Percentiles rank a stretch among this genome's conserved stretches.
Conservation (phyloP, 2,797 vertebrate species). For the Mycteria americana region DNA sequence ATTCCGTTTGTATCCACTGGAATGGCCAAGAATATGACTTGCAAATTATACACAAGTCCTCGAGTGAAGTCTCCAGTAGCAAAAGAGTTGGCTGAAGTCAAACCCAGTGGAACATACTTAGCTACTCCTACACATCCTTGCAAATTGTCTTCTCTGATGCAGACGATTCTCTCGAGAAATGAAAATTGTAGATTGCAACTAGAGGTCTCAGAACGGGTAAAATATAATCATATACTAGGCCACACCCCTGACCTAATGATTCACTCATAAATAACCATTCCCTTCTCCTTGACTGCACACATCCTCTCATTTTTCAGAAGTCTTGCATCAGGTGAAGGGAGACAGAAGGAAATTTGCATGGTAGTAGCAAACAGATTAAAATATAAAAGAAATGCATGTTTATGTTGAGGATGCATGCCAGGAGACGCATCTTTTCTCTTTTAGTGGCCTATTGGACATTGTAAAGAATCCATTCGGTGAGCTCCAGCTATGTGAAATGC, state of each 20-base stretch:
- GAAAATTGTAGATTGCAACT: background rate
- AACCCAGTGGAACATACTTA: background rate
- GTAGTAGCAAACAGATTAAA: background rate
- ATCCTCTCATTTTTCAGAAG: background rate
- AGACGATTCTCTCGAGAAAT: background rate
- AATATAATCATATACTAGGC: background rate
- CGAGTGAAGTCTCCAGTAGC: background rate
- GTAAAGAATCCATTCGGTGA: background rate
- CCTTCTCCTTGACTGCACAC: background rate
- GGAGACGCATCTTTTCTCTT: background rate
- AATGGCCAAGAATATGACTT: background rate
- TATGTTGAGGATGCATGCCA: background rate
- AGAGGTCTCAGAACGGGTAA: background rate
- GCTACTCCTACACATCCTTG: background rate
- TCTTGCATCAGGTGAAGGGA: background rate
- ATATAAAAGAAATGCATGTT: background rate
- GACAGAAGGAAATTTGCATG: background rate
- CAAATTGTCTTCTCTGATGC: constrained; percentile 1
- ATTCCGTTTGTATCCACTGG: background rate
- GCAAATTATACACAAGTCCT: background rate
- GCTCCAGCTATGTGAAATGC: background rate
- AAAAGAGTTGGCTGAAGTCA: background rate
- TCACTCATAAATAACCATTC: background rate
- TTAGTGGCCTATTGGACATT: background rate
- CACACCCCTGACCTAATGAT: background rate